Conservation (phyloP, 1,140 invertebrate species). For the Drosophila ercepeae region DNA sequence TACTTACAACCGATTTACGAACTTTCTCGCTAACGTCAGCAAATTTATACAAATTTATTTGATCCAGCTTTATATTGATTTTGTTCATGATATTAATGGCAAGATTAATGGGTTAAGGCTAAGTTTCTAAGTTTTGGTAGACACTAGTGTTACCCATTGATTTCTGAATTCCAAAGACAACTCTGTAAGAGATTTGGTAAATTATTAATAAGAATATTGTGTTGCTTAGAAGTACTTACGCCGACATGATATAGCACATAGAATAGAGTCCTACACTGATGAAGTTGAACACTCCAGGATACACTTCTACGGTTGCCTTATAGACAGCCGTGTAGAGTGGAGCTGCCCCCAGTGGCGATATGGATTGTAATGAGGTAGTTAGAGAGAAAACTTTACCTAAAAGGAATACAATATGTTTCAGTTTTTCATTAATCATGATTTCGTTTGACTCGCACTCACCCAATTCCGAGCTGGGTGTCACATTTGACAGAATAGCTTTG, state of each 20-base stretch:
- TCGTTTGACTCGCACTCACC: too few relatives aligned
- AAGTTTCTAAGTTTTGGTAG: slow-evolving; percentile 57
- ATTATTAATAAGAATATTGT: background rate
- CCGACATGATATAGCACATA: slow-evolving; percentile 83
- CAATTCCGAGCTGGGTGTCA: slow-evolving; percentile 87
- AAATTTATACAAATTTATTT: background rate
- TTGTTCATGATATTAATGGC: too few relatives aligned
- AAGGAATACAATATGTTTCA: background rate
- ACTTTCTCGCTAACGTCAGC: background rate
- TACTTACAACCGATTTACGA: slow-evolving; percentile 3
- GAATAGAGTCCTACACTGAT: slow-evolving; percentile 82
- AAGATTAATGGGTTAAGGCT: slow-evolving; percentile 11
- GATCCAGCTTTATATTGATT: too few relatives aligned
- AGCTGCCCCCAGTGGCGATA: slow-evolving; percentile 86
- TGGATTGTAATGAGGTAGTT: slow-evolving; percentile 87
- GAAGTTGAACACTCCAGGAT: slow-evolving; percentile 86
- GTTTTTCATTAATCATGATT: background rate
- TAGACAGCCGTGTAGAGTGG: slow-evolving; percentile 87
- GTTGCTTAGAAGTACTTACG: slow-evolving; percentile 83
- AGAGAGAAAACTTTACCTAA: slow-evolving; percentile 87
- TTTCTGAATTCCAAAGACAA: slow-evolving; percentile 56
- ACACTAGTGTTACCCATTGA: slow-evolving; percentile 32
- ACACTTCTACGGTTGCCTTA: slow-evolving; percentile 84
- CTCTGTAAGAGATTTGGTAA: slow-evolving; percentile 28
- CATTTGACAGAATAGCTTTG: slow-evolving; percentile 87